Evolutionary conservation across 1,140 invertebrate genomes (phyloP).

Genomic region (Neodiprion virginianus): DNA sequence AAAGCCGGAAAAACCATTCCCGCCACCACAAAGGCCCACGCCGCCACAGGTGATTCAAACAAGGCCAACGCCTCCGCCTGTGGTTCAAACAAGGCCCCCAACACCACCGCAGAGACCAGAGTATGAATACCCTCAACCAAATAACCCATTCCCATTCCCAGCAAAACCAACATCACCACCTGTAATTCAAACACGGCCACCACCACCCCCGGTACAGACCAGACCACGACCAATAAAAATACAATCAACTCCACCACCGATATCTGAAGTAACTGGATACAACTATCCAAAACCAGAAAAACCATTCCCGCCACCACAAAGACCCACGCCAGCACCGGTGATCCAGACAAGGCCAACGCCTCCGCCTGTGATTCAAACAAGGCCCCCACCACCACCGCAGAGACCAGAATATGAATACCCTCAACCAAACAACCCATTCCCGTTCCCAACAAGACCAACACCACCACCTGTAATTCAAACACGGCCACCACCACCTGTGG

Average conservation of each 20-base stretch:
- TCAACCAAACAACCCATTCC: slow-evolving; percentile 16
- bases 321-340: slow-evolving; percentile 20
- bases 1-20: slow-evolving; percentile 21
- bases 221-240: slow-evolving; percentile 3
- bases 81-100: slow-evolving; percentile 9
- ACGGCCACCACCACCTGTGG: slow-evolving; percentile 21
- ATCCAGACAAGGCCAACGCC: slow-evolving; percentile 6
- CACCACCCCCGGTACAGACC: slow-evolving; percentile 17
- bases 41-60: slow-evolving; percentile 14
- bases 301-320: slow-evolving; percentile 21
- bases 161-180: slow-evolving; percentile 13
- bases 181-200: slow-evolving; percentile 10
- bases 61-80: slow-evolving; percentile 10
- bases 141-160: slow-evolving; percentile 8
- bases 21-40: slow-evolving; percentile 22
- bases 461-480: not conserved
- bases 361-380: slow-evolving; percentile 6
- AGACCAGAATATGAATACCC: slow-evolving; percentile 26
- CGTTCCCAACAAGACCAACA: slow-evolving; percentile 13
- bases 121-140: slow-evolving; percentile 28
- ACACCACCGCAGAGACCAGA: slow-evolving; percentile 20
- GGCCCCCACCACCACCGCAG: slow-evolving; percentile 21
- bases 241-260: slow-evolving; percentile 17
- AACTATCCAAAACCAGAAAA: slow-evolving; percentile 23
- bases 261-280: slow-evolving; percentile 20